Percentiles rank a stretch among this genome's conserved stretches.
Evolutionary conservation across 2,797 vertebrate genomes (phyloP).

Genomic region (Antennarius maculatus): DNA sequence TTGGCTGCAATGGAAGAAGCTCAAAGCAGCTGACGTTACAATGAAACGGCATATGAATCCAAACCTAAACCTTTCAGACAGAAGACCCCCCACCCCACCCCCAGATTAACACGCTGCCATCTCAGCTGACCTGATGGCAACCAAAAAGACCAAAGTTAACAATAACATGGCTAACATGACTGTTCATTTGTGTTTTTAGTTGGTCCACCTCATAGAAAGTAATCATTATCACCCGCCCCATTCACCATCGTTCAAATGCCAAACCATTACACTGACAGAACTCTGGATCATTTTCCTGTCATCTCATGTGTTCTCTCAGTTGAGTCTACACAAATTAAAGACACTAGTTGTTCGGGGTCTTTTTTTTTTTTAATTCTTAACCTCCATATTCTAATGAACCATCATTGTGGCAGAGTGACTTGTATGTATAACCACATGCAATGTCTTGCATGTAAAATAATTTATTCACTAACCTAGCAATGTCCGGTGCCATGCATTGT

Average conservation of each 20-base stretch:
- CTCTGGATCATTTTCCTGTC: constrained; percentile 70
- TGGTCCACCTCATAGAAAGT: constrained; percentile 45
- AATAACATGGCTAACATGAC: constrained; percentile 59
- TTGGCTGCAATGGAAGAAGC: constrained; percentile 37
- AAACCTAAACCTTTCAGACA: constrained; percentile 48
- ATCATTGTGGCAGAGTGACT: constrained; percentile 39
- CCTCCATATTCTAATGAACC: constrained; percentile 31
- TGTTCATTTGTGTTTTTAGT: constrained; percentile 56
- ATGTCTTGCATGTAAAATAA: constrained; percentile 29
- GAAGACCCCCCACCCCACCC: constrained; percentile 2
- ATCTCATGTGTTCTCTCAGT: constrained; percentile 57
- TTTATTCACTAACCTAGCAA: constrained; percentile 30
- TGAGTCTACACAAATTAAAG: constrained; percentile 45
- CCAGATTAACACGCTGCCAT: constrained; percentile 48
- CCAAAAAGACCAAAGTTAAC: constrained; percentile 45
- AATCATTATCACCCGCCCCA: constrained; percentile 57
- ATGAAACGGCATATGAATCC: constrained; percentile 43
- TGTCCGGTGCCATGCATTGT: constrained; percentile 34
- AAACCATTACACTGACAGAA: constrained; percentile 83
- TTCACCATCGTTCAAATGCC: constrained; percentile 75
- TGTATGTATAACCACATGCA: constrained; percentile 42
- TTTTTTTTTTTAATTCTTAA: constrained; percentile 6
- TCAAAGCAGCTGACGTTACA: constrained; percentile 34
- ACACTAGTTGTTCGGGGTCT: constrained; percentile 3
- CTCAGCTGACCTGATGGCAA: constrained; percentile 54